Percentiles rank a stretch among this genome's conserved stretches.
Conservation (phyloP, 2,113 vertebrate species). For the Neogale vison region DNA sequence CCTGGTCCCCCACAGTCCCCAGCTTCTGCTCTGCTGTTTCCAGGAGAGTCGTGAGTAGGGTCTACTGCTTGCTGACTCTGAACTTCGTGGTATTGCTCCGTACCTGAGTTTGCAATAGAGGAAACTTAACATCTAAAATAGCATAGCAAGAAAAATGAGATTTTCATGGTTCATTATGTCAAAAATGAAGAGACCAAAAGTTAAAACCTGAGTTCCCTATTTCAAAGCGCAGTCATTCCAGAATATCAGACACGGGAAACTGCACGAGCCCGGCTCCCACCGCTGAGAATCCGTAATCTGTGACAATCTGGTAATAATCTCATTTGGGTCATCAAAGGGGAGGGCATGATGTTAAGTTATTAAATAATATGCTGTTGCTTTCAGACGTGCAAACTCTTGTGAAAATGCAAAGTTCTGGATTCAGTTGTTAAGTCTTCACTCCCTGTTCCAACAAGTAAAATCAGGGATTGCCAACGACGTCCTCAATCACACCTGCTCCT, state of each 20-base stretch:
- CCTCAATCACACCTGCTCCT: neutral
- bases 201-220: constrained; percentile 31
- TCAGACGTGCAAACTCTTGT: neutral
- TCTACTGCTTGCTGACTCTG: neutral
- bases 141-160: neutral
- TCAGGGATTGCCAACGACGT: neutral
- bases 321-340: neutral
- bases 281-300: neutral
- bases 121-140: neutral
- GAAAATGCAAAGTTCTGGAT: neutral
- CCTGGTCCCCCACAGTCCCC: too few species aligned
- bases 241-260: neutral
- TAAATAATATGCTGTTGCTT: constrained; percentile 26
- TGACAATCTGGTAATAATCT: neutral
- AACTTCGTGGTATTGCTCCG: neutral
- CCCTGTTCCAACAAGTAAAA: neutral
- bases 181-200: neutral
- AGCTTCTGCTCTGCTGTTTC: neutral
- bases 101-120: neutral
- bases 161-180: neutral
- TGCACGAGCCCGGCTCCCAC: neutral
- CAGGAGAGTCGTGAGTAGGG: neutral
- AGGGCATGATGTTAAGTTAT: neutral
- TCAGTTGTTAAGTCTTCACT: neutral
- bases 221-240: neutral